phyloP scores from a whole-genome alignment of 2,113 vertebrate genomes.

The Accipiter virgatus region DNA sequence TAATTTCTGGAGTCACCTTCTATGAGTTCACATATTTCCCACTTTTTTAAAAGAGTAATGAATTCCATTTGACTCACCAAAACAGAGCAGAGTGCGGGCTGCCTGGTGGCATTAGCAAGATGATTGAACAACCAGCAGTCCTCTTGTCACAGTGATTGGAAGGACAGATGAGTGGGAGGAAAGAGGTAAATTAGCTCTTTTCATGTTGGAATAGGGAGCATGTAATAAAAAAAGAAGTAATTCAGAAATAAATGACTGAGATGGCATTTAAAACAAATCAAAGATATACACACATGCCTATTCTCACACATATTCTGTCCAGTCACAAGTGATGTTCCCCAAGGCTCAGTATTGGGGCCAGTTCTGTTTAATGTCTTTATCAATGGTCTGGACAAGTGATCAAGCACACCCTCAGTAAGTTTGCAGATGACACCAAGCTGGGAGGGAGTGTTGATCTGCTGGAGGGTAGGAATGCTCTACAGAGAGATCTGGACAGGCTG shows the following conservation, averaged over 20 bases:
- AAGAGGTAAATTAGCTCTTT: neutral
- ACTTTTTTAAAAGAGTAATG: neutral
- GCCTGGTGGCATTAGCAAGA: neutral
- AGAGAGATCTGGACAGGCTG: too few relatives aligned
- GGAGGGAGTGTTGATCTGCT: too few relatives aligned
- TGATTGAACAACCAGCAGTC: neutral
- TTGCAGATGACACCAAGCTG: too few relatives aligned
- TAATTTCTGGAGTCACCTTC: neutral
- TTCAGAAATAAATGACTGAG: neutral
- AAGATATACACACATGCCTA: accelerated
- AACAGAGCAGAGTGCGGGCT: neutral
- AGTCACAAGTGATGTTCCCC: too few relatives aligned
- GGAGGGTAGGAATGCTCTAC: too few relatives aligned
- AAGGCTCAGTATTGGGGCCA: too few relatives aligned
- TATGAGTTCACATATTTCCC: neutral
- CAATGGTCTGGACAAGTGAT: too few relatives aligned
- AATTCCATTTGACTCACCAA: neutral
- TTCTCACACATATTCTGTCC: neutral
- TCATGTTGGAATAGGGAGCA: neutral
- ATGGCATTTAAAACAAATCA: neutral
- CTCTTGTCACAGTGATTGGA: neutral
- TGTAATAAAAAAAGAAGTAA: neutral
- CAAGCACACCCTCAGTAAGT: too few relatives aligned
- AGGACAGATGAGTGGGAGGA: neutral
- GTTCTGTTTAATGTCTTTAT: too few relatives aligned